Conservation (phyloP, 2,113 vertebrate species). For the Alces alces region DNA sequence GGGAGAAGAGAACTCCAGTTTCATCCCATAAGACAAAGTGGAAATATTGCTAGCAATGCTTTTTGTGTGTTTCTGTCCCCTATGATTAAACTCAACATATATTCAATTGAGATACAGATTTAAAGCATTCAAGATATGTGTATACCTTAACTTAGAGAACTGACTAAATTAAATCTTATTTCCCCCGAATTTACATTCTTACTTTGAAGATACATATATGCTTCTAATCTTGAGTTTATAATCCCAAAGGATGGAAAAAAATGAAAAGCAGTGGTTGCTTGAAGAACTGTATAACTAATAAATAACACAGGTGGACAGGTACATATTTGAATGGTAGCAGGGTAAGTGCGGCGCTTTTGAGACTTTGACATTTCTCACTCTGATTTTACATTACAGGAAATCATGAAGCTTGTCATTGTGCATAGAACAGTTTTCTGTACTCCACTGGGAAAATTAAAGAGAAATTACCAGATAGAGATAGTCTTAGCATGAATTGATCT, state of each 20-base stretch:
- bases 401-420: not conserved
- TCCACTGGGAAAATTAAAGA: slow-evolving; percentile 1
- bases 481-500: not conserved
- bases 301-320: not conserved
- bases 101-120: not conserved
- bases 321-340: not conserved
- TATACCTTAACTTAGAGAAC: not conserved
- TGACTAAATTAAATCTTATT: slow-evolving; percentile 8
- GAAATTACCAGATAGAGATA: not conserved
- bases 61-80: not conserved
- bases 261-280: not conserved
- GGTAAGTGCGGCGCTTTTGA: not conserved
- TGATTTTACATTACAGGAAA: not conserved
- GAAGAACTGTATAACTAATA: not conserved
- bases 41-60: not conserved
- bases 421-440: not conserved
- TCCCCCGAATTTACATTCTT: not conserved
- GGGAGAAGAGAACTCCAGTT: not conserved
- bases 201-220: not conserved
- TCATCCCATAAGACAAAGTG: not conserved
- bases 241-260: not conserved
- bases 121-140: not conserved
- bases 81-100: not conserved
- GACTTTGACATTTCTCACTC: not conserved
- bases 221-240: slow-evolving; percentile 25